Evolutionary conservation across 2,888 invertebrate genomes (phyloP), one percentile per base, ranked within the genome.

Genomic region (Eristalinus sepulchralis): DNA sequence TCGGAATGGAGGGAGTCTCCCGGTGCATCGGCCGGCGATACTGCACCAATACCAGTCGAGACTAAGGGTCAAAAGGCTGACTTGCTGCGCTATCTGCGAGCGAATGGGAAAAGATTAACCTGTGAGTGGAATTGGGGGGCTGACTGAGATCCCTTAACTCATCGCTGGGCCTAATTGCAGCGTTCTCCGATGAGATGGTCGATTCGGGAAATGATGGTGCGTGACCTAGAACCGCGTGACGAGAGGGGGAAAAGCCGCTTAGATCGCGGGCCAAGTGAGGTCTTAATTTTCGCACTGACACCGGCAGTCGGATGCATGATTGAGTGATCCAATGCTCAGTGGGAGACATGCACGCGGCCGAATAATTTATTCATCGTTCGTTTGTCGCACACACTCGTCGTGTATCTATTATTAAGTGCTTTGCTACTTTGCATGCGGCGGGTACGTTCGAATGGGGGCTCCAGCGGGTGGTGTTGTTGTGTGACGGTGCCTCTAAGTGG

Each of bases 1-100:
- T 78, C 60, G 17, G 31, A 66, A 63, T 80, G 80, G 60, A 75
- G 80, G 83, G 68, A 80, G 80, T 75, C 75, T 39, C 73, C 34
- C 57, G 33, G 33, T n/a, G 36, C 31, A 27, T 39, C 36, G 63
- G 31, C 22, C 71, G 63, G 62, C 33, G 57, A 63, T n/a, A 53
- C 13, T 84, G 39, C 27, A 4, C 57, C 24, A 27, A 47, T 47
- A 39, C 71, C 75, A 77, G 81, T 77, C 76, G 77, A 85, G 72
- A 73, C 81, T 47, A 60, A 4, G 68, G 84, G 84, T 85, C 84
- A 85, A 85, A 81, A 59, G 76, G 60, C 67, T 64, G 63, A 36
- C 57, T 39, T n/a, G 39, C 22, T 66, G 17, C 68, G 17, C 36
- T 3, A 68, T 53, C 59, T 53, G 24, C 47, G 63, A 64, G 59